Evolutionary conservation across 2,797 vertebrate genomes (phyloP).

Genomic region (Triplophysa yarkandensis): DNA sequence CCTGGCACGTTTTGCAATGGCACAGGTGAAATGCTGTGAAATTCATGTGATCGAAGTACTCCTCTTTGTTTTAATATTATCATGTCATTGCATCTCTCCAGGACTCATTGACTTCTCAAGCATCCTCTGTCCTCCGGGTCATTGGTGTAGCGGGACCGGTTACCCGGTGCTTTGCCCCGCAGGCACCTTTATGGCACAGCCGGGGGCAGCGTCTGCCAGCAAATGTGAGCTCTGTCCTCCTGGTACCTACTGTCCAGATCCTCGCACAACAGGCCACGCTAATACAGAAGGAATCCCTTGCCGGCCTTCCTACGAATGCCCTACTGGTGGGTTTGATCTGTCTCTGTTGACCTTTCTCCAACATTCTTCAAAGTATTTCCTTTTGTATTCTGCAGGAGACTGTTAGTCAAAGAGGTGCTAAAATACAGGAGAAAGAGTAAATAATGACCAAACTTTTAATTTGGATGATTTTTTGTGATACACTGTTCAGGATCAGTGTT

Average conservation of each 20-base stretch:
- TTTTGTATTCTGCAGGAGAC: too few relatives aligned
- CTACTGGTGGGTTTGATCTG: conserved; percentile 70
- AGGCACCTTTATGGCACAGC: conserved; percentile 79
- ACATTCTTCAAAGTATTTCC: too few relatives aligned
- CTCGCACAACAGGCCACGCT: conserved; percentile 70
- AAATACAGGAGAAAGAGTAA: too few relatives aligned
- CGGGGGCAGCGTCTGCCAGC: conserved; percentile 76
- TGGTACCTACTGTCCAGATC: conserved; percentile 84
- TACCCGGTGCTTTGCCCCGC: conserved; percentile 81
- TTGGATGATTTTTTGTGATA: too few relatives aligned
- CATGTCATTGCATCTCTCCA: conserved; percentile 48
- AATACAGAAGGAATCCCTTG: conserved; percentile 82
- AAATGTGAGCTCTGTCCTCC: conserved; percentile 82
- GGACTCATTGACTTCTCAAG: conserved; percentile 74
- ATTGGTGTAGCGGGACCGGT: conserved; percentile 87
- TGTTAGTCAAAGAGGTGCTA: too few relatives aligned
- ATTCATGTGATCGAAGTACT: too few relatives aligned
- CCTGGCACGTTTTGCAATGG: conserved; percentile 80
- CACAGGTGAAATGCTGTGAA: conserved; percentile 71
- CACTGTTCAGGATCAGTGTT: conserved; percentile 77
- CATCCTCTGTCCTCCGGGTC: conserved; percentile 81
- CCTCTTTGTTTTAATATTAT: not conserved
- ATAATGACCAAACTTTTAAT: too few relatives aligned
- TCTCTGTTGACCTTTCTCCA: too few relatives aligned
- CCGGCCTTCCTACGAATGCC: conserved; percentile 83